Base-by-base conservation (phyloP, 2,797 vertebrate species). In the Scolopax rusticola region DNA sequence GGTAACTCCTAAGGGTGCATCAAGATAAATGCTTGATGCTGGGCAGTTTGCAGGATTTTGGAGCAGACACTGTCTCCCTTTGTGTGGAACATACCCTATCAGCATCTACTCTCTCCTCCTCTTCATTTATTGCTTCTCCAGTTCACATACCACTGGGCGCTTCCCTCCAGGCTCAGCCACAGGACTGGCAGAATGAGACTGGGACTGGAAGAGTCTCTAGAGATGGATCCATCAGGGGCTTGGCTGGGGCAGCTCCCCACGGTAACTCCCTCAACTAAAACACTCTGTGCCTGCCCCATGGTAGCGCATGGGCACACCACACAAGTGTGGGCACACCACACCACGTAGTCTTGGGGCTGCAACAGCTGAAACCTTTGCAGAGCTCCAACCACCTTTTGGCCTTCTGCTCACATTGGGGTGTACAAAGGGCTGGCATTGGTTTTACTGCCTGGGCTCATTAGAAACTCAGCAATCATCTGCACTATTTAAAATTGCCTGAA, bases 261-360 rank as follows among this genome's bases (percentile, higher is more conserved):
- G 9, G 38, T 32, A 75, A 27, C 15, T 64, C 40, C 25, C 50
- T 76, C 8, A 53, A 19, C n/a, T 65, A 56, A 32, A 32, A 51
- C 27, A 48, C 6, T 4, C 30, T 1, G 0, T 47, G n/a, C 15
- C 64, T 48, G 32, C 33, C 36, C 23, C 5, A 4, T 33, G 50
- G 41, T 30, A 28, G 32, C 33, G 40, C 16, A 2, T 30, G 51
- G 28, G 51, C 25, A 50, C 50, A 27, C 50, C 25, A 50, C 50
- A 50, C 50, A 50, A 25, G 50, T 1, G 1, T 13, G 32, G 48
- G 32, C 53, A 84, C 9, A 47, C 41, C 53, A 84, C 9, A 47
- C 41, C 40, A 40, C 63, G 76, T 13, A 57, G 6, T 43, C 57
- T 67, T 9, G 11, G 53, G 43, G 11, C 43, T 59, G 38, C 48